Percentiles rank a stretch among this genome's conserved stretches.
phyloP scores from a whole-genome alignment of 1,140 invertebrate genomes.

The Habropoda laboriosa region DNA sequence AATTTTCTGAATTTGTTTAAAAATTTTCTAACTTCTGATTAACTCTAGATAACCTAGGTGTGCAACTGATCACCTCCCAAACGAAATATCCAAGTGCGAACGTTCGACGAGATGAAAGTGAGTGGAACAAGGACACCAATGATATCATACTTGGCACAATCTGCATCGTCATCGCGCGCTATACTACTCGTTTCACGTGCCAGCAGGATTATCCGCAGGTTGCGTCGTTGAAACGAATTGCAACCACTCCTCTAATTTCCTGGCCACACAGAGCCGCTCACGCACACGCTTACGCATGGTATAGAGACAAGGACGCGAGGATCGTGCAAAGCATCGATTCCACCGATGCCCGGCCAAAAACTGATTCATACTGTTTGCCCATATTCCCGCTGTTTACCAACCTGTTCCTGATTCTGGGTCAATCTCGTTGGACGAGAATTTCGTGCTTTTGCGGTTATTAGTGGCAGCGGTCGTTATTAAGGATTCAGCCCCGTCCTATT shows the following conservation, averaged over 20 bases:
- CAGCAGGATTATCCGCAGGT: conserved; percentile 12
- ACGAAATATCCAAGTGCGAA: too few species aligned
- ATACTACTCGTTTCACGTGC: conserved; percentile 20
- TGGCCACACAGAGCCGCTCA: neutral
- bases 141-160: neutral
- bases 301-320: neutral
- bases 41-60: too few species aligned
- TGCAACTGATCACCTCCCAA: too few species aligned
- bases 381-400: conserved; percentile 54
- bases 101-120: neutral
- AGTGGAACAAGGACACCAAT: neutral
- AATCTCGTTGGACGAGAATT: conserved; percentile 36
- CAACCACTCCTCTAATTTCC: conserved; percentile 22
- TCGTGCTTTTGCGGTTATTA: conserved; percentile 52
- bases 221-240: conserved; percentile 9
- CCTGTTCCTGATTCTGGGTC: conserved; percentile 49
- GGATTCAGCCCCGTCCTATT: conserved; percentile 30
- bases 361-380: conserved; percentile 36
- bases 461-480: conserved; percentile 39
- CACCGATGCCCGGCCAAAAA: conserved; percentile 44
- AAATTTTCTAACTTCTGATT: too few species aligned
- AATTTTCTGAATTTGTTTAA: too few species aligned
- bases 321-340: conserved; percentile 50
- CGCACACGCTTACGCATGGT: neutral
- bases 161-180: conserved; percentile 10